Evolutionary conservation across 2,888 invertebrate species (phyloP), one percentile per base, ranked within the genome.

Genomic region (Xylota segnis): DNA sequence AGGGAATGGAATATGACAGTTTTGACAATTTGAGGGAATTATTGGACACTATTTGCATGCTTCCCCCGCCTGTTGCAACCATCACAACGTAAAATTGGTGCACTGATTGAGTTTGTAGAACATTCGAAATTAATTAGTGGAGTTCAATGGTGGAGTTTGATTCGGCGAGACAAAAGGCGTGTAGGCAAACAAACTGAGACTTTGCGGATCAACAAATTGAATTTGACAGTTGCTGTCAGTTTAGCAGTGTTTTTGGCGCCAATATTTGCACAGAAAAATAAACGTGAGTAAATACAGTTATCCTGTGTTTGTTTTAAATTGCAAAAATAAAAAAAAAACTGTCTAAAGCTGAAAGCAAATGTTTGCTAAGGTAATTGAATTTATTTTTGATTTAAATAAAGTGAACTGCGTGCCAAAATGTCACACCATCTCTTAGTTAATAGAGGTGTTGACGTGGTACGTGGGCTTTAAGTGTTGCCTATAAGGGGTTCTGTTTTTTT

Each of bases 1-100:
- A 76, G 47, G 59, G 34, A 86, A 86, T 82, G 40, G 50, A 77
- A 82, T 86, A 86, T 86, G 86, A 86, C 86, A 86, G 76, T 66
- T 86, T 43, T 76, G 82, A 82, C 82, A 76, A 56, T 84, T 71
- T 78, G 81, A 84, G 59, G 66, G 75, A 81, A 81, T 81, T 81
- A 84, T 75, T 74, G 71, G 70, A 81, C 75, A 84, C 63, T 56
- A 50, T 71, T 56, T 68, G 61, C 37, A 37, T 9, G 9, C 23
- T 23, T 23, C 61, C 34, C 18, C 68, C n/a, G 32, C 18, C 40
- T 9, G 27, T 32, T 10, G 18, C 58, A 65, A 45, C 16, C 43
- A 37, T 29, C 43, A n/a, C 43, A 5, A 6, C 43, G 10, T 16
- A 45, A 34, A 54, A 7, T 47, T 75, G 12, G 5, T 16, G 45